phyloP scores from a whole-genome alignment of 1,140 invertebrate genomes.

The Ostrea denselamellosa region DNA sequence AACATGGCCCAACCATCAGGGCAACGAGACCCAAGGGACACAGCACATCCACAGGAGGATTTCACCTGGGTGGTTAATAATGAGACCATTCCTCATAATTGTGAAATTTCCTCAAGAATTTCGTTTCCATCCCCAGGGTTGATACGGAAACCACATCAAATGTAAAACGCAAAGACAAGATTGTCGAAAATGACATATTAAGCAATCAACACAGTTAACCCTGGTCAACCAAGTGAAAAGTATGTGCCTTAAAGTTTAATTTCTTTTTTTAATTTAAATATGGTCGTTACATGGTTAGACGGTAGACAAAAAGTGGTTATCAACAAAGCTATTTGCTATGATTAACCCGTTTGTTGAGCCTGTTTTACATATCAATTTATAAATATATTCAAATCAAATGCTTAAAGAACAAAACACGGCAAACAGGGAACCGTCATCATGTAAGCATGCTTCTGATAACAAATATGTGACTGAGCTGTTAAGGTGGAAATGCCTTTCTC shows the following conservation, averaged over 20 bases:
- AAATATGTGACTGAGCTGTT: too few species aligned
- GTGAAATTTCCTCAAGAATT: neutral
- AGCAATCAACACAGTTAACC: neutral
- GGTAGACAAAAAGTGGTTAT: neutral
- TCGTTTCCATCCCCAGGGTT: neutral
- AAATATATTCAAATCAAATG: too few species aligned
- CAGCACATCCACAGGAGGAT: neutral
- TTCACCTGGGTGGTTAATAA: neutral
- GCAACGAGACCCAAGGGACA: neutral
- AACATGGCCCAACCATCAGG: conserved; percentile 47
- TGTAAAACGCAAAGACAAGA: neutral
- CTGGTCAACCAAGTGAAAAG: neutral
- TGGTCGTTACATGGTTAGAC: neutral
- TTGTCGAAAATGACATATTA: neutral
- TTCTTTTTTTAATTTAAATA: neutral
- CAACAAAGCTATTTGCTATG: neutral
- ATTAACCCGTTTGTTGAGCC: neutral
- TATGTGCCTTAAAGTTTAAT: too few species aligned
- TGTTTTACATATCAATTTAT: neutral
- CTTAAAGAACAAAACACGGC: too few species aligned
- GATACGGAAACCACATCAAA: neutral
- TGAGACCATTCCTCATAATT: neutral
- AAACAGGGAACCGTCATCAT: too few species aligned
- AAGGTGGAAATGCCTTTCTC: too few species aligned
- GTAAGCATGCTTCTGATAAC: too few species aligned